These are phyloP conservation scores for Petrophora chlorosata DNA, from an alignment of 2,888 invertebrate species.

Conservation along the genomic window DNA sequence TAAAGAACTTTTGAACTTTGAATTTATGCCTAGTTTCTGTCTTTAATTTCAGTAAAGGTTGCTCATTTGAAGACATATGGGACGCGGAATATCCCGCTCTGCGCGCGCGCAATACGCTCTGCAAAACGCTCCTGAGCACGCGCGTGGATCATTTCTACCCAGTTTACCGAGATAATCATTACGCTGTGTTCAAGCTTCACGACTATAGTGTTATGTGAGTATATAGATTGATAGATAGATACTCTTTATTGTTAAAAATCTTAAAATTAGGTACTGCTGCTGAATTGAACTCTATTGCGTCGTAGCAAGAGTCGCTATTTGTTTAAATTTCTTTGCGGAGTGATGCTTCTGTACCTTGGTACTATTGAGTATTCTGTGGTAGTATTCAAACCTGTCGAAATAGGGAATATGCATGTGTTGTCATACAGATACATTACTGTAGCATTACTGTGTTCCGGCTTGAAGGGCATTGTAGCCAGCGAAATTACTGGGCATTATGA, in stretches of 20 bases:
- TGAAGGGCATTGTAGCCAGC: too few relatives aligned
- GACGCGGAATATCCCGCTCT: slow-evolving; percentile 50
- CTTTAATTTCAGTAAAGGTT: slow-evolving; percentile 54
- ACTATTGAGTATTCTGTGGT: too few relatives aligned
- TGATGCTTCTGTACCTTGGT: too few relatives aligned
- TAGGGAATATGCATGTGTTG: too few relatives aligned
- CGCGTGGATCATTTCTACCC: slow-evolving; percentile 64
- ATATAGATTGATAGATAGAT: neutral
- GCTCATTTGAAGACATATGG: slow-evolving; percentile 67
- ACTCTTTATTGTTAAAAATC: neutral
- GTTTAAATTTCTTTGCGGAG: too few relatives aligned
- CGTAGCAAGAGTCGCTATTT: too few relatives aligned
- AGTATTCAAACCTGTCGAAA: too few relatives aligned
- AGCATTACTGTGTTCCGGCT: too few relatives aligned
- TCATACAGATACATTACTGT: too few relatives aligned
- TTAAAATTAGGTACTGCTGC: neutral
- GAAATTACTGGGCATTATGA: too few relatives aligned
- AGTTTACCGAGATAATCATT: slow-evolving; percentile 61
- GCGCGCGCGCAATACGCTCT: slow-evolving; percentile 44
- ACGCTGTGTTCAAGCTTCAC: slow-evolving; percentile 66
- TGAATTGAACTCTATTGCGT: neutral
- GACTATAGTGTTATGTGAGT: slow-evolving; percentile 67
- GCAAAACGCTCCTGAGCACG: slow-evolving; percentile 53
- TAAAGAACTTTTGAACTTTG: too few relatives aligned
- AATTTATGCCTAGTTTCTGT: too few relatives aligned